phyloP scores from a whole-genome alignment of 2,797 vertebrate genomes.

The Hypotaenidia philippensis region DNA sequence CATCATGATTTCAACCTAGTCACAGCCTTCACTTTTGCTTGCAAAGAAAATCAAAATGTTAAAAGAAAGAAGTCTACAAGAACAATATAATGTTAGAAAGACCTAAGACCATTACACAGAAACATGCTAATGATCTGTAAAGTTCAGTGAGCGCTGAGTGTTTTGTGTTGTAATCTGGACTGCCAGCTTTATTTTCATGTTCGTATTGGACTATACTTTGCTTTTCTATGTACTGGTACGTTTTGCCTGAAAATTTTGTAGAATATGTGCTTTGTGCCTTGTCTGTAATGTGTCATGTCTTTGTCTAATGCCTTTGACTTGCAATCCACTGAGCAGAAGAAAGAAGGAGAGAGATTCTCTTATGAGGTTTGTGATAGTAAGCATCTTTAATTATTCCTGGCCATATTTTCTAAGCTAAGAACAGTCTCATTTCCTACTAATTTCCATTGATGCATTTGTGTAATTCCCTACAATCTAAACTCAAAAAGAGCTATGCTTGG shows the following conservation, averaged over 20 bases:
- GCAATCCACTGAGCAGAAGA: slow-evolving; percentile 88
- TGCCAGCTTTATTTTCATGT: slow-evolving; percentile 41
- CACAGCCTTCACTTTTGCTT: background rate
- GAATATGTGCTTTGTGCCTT: slow-evolving; percentile 67
- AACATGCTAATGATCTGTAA: slow-evolving; percentile 73
- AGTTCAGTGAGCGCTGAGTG: background rate
- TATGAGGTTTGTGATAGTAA: slow-evolving; percentile 96
- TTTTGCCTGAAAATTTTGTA: slow-evolving; percentile 57
- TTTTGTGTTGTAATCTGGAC: slow-evolving; percentile 27
- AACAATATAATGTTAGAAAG: background rate
- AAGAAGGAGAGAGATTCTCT: slow-evolving; percentile 98
- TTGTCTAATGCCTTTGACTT: slow-evolving; percentile 86
- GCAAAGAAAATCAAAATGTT: background rate
- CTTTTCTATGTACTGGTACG: slow-evolving; percentile 4
- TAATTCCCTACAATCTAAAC: slow-evolving; percentile 4
- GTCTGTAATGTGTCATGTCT: slow-evolving; percentile 88
- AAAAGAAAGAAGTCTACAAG: background rate
- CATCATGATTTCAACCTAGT: background rate
- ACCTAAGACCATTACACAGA: background rate
- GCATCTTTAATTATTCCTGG: slow-evolving; percentile 68
- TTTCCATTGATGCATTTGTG: slow-evolving; percentile 42
- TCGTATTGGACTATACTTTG: slow-evolving; percentile 38
- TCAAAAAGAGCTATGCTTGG: slow-evolving; percentile 54
- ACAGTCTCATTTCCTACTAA: background rate
- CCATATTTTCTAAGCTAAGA: slow-evolving; percentile 7